Evolutionary conservation across 2,888 invertebrate genomes (phyloP).

Genomic region (Pelosia muscerda): DNA sequence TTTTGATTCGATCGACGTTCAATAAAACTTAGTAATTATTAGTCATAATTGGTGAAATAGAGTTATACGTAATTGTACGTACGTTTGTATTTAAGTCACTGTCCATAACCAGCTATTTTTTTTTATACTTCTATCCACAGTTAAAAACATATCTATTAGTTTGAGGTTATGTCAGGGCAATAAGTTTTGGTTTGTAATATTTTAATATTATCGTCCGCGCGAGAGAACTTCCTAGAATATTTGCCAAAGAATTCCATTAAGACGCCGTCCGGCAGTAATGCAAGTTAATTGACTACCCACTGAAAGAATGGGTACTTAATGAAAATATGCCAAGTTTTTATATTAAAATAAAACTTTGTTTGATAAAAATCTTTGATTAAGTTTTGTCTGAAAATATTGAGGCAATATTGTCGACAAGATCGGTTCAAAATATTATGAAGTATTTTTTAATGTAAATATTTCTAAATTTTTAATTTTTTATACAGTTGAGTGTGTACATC

Average conservation of each 20-base stretch:
- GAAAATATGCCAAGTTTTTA: slow-evolving; percentile 32
- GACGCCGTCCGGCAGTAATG: slow-evolving; percentile 38
- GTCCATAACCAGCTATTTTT: not conserved
- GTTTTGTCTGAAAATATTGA: not conserved
- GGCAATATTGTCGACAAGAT: not conserved
- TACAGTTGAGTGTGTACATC: not conserved
- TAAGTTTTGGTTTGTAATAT: slow-evolving; percentile 24
- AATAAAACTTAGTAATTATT: not conserved
- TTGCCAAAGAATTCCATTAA: slow-evolving; percentile 54
- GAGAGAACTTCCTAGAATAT: slow-evolving; percentile 48
- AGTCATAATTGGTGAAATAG: too few species aligned
- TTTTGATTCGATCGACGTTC: not conserved
- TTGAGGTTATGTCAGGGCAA: not conserved
- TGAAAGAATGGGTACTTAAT: slow-evolving; percentile 30
- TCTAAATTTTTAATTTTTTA: not conserved
- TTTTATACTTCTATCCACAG: not conserved
- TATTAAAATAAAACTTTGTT: slow-evolving; percentile 24
- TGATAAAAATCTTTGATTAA: not conserved
- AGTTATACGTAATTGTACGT: too few species aligned
- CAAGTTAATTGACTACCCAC: slow-evolving; percentile 44
- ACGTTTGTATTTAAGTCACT: too few species aligned
- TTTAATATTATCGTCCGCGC: slow-evolving; percentile 28
- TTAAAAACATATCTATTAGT: not conserved
- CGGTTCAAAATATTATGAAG: not conserved
- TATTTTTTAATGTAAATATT: not conserved